Conservation (phyloP, 2,113 vertebrate genomes). For the Phylloscopus trochiloides region DNA sequence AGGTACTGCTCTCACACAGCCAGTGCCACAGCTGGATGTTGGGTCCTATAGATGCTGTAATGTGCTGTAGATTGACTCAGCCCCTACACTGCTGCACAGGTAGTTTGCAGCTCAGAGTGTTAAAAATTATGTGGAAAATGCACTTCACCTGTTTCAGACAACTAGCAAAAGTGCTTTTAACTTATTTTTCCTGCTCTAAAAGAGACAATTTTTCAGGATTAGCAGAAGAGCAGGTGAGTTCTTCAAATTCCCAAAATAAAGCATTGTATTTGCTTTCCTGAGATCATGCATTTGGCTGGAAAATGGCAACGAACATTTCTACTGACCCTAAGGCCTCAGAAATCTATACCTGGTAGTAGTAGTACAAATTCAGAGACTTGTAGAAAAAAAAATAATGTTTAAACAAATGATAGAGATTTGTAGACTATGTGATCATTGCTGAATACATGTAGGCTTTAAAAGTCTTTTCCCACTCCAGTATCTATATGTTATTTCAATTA, state of each 20-base stretch:
- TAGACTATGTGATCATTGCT: neutral
- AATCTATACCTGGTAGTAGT: neutral
- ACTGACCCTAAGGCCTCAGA: neutral
- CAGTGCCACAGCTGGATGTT: accelerated
- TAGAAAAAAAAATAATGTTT: neutral
- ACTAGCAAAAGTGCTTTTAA: neutral
- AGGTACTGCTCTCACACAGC: neutral
- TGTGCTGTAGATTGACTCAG: neutral
- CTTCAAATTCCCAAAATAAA: constrained; percentile 12
- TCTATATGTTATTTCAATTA: neutral
- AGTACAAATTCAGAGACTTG: neutral
- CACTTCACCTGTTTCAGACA: neutral
- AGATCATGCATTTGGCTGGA: neutral
- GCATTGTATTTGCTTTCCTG: constrained; percentile 9
- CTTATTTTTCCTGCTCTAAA: neutral
- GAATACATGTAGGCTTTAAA: neutral
- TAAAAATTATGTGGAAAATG: neutral
- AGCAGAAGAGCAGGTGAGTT: neutral
- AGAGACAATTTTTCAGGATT: neutral
- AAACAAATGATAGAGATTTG: neutral
- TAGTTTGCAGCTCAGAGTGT: neutral
- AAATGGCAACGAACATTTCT: constrained; percentile 25
- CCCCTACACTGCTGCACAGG: neutral
- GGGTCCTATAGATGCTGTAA: accelerated
- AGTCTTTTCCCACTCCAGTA: neutral